Conservation (phyloP, 2,113 vertebrate genomes). For the Sula dactylatra region DNA sequence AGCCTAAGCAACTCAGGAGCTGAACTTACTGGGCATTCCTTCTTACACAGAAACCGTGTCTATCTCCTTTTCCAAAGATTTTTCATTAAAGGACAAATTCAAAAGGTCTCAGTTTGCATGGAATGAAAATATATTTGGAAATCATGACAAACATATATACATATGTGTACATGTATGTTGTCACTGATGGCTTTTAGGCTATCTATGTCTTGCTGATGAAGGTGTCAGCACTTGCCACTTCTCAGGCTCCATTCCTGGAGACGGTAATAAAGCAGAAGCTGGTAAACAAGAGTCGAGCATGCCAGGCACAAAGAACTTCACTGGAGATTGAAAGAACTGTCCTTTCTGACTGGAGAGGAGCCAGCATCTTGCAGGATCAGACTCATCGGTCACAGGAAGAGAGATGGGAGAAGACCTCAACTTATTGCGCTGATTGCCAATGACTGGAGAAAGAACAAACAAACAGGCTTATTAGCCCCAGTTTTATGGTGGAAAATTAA, state of each 20-base stretch:
- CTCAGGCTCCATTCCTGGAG: not conserved
- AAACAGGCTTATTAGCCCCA: not conserved
- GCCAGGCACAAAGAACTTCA: accelerated
- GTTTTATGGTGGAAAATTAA: not conserved
- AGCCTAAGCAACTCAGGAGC: not conserved
- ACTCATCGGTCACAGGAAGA: not conserved
- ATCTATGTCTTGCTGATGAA: not conserved
- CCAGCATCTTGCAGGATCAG: not conserved
- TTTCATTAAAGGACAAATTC: not conserved
- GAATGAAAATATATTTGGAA: not conserved
- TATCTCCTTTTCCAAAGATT: not conserved
- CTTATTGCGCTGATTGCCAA: not conserved
- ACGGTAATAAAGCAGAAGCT: not conserved
- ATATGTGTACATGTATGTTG: not conserved
- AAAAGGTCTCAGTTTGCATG: not conserved
- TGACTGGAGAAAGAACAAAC: not conserved
- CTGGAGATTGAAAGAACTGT: not conserved
- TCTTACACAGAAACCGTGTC: not conserved
- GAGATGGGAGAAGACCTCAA: not conserved
- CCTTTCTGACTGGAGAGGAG: not conserved
- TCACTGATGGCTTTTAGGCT: not conserved
- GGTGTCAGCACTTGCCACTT: not conserved
- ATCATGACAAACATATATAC: not conserved
- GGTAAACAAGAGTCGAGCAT: accelerated
- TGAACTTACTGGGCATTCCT: not conserved